Evolutionary conservation across 23 tunicate species (phyloP).

Genomic region (Botrylloides violaceus): DNA sequence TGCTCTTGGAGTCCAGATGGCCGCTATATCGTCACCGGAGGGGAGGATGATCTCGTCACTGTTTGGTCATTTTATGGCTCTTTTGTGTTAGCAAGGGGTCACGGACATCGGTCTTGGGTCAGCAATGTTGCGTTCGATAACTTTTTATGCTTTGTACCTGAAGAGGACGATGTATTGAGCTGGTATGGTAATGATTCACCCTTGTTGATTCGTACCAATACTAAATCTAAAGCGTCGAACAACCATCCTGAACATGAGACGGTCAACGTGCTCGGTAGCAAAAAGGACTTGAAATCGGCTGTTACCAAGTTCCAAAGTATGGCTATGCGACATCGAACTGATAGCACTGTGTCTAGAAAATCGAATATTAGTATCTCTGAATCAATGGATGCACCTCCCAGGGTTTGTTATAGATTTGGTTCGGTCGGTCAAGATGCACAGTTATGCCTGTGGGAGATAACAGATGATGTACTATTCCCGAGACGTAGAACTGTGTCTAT

Average conservation of each 20-base stretch:
- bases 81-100: slow-evolving; percentile 71
- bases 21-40: slow-evolving; percentile 89
- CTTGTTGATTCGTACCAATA: neutral
- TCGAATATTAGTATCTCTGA: slow-evolving; percentile 59
- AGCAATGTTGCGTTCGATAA: slow-evolving; percentile 89
- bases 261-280: neutral
- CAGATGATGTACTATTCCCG: slow-evolving; percentile 52
- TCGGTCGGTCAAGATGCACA: slow-evolving; percentile 98
- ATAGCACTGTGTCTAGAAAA: slow-evolving; percentile 70
- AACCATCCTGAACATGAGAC: neutral
- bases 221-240: neutral
- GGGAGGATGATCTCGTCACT: slow-evolving; percentile 94
- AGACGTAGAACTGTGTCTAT: slow-evolving; percentile 30
- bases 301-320: neutral
- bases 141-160: slow-evolving; percentile 56
- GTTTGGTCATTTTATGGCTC: slow-evolving; percentile 82
- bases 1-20: slow-evolving; percentile 99
- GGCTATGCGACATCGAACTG: slow-evolving; percentile 45
- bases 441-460: slow-evolving; percentile 93
- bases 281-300: neutral
- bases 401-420: slow-evolving; percentile 75
- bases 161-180: slow-evolving; percentile 58
- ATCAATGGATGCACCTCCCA: slow-evolving; percentile 37
- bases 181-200: slow-evolving; percentile 36
- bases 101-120: slow-evolving; percentile 94